A percentile compares a stretch with the other conserved stretches of the same genome.
Evolutionary conservation across 2,888 invertebrate genomes (phyloP).

Genomic region (Coleophora deauratella): DNA sequence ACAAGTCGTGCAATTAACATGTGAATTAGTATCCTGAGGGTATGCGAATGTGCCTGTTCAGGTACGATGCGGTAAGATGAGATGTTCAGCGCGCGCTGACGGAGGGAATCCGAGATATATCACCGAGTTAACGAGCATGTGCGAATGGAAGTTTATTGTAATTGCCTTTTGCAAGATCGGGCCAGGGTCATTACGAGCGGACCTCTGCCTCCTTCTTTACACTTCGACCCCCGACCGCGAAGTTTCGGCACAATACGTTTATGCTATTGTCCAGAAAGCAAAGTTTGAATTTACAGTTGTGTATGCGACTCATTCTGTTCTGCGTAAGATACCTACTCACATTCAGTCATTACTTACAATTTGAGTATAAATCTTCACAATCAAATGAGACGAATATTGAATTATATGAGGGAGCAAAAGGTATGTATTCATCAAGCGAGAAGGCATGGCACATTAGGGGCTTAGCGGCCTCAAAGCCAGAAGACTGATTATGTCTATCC

Average conservation of each 20-base stretch:
- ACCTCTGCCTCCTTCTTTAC: slow-evolving; percentile 38
- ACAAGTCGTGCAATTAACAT: background rate
- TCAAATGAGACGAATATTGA: slow-evolving; percentile 36
- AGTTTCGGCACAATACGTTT: too few relatives aligned
- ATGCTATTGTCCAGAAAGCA: too few relatives aligned
- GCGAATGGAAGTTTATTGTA: slow-evolving; percentile 73
- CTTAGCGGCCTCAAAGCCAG: slow-evolving; percentile 70
- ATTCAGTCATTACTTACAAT: too few relatives aligned
- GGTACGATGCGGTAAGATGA: slow-evolving; percentile 32
- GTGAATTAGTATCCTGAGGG: too few relatives aligned
- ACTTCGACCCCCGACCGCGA: slow-evolving; percentile 14
- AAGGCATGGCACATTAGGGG: slow-evolving; percentile 64
- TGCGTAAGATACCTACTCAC: slow-evolving; percentile 1
- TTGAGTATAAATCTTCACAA: background rate
- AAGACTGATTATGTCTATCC: slow-evolving; percentile 75
- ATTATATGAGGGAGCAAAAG: slow-evolving; percentile 38
- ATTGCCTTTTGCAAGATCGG: slow-evolving; percentile 73
- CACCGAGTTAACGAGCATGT: slow-evolving; percentile 71
- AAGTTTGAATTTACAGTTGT: too few relatives aligned
- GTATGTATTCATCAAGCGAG: slow-evolving; percentile 65
- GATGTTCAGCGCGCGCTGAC: slow-evolving; percentile 36
- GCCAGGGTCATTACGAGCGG: slow-evolving; percentile 61
- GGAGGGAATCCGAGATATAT: slow-evolving; percentile 66
- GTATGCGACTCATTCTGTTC: slow-evolving; percentile 12
- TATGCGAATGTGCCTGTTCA: too few relatives aligned